Evolutionary conservation across 2,888 invertebrate species (phyloP).

Genomic region (Aphelenchoides bicaudatus): DNA sequence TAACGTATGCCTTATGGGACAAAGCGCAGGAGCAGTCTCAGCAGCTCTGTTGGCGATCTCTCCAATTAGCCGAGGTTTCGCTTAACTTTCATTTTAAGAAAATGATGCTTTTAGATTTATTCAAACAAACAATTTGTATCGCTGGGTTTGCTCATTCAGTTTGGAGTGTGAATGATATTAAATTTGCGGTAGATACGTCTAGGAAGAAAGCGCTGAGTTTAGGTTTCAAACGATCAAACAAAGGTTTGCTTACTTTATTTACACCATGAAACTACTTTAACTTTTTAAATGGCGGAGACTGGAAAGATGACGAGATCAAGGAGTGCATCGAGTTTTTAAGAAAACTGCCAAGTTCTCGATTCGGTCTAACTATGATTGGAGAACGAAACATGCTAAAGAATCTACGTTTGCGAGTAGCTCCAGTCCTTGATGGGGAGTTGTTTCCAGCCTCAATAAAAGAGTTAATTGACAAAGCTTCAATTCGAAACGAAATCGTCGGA

Average conservation of each 20-base stretch:
- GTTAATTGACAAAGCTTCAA: slow-evolving; percentile 43
- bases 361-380: slow-evolving; percentile 29
- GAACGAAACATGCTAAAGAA: slow-evolving; percentile 41
- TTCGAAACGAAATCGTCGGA: slow-evolving; percentile 41
- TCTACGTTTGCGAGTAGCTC: slow-evolving; percentile 44
- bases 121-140: slow-evolving; percentile 50
- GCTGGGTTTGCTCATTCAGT: slow-evolving; percentile 49
- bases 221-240: slow-evolving; percentile 42
- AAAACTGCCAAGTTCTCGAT: slow-evolving; percentile 43
- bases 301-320: slow-evolving; percentile 43
- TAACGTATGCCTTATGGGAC: slow-evolving; percentile 34
- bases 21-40: slow-evolving; percentile 52
- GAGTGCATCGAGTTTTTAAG: slow-evolving; percentile 45
- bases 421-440: slow-evolving; percentile 55
- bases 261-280: not conserved
- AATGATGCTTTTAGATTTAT: slow-evolving; percentile 37
- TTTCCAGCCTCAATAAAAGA: slow-evolving; percentile 37
- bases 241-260: slow-evolving; percentile 19
- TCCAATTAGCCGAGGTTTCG: slow-evolving; percentile 37
- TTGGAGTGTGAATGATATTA: slow-evolving; percentile 42
- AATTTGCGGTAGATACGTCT: slow-evolving; percentile 43
- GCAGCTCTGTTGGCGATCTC: slow-evolving; percentile 52
- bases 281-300: slow-evolving; percentile 17
- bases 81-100: slow-evolving; percentile 1
- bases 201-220: slow-evolving; percentile 43